Percentiles rank a stretch among this genome's conserved stretches.
These are phyloP conservation scores for Lithosia quadra DNA, from an alignment of 2,888 invertebrate genomes.

Conservation along the genomic window DNA sequence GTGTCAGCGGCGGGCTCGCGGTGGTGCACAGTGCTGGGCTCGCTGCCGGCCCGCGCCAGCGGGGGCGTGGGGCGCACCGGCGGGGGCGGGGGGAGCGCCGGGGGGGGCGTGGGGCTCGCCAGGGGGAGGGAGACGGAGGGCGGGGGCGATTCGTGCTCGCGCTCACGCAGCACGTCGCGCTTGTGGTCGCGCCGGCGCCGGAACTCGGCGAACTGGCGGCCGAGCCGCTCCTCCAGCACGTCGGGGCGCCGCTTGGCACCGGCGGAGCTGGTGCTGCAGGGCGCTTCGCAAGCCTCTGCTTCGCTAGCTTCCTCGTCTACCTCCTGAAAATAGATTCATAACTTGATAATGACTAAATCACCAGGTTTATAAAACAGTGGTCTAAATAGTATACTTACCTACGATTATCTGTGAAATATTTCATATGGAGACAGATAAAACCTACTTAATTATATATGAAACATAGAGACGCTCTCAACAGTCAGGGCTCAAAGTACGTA, in stretches of 20 bases:
- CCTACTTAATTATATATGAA: too few relatives aligned
- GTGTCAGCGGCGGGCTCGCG: slow-evolving; percentile 28
- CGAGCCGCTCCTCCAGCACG: slow-evolving; percentile 45
- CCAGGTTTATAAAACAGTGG: too few relatives aligned
- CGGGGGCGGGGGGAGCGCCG: neutral
- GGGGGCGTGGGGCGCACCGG: slow-evolving; percentile 16
- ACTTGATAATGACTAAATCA: neutral
- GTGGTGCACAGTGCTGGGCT: slow-evolving; percentile 48
- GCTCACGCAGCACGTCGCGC: slow-evolving; percentile 56
- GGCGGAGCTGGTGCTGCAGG: slow-evolving; percentile 66
- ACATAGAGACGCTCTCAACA: too few relatives aligned
- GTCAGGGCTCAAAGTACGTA: too few relatives aligned
- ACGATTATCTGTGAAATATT: too few relatives aligned
- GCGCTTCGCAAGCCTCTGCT: slow-evolving; percentile 60
- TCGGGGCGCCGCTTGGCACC: slow-evolving; percentile 67
- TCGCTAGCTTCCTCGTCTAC: slow-evolving; percentile 89
- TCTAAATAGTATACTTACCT: too few relatives aligned
- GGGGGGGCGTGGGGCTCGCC: neutral
- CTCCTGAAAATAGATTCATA: slow-evolving; percentile 80
- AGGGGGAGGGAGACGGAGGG: slow-evolving; percentile 2
- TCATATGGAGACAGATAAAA: too few relatives aligned
- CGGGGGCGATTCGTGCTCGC: slow-evolving; percentile 44
- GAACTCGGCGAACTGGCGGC: slow-evolving; percentile 83
- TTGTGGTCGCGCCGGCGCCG: slow-evolving; percentile 76
- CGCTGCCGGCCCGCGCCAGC: slow-evolving; percentile 54